Percentiles rank a stretch among this genome's conserved stretches.
These are phyloP conservation scores for Lontra canadensis DNA, from an alignment of 2,113 vertebrate species.

Conservation along the genomic window DNA sequence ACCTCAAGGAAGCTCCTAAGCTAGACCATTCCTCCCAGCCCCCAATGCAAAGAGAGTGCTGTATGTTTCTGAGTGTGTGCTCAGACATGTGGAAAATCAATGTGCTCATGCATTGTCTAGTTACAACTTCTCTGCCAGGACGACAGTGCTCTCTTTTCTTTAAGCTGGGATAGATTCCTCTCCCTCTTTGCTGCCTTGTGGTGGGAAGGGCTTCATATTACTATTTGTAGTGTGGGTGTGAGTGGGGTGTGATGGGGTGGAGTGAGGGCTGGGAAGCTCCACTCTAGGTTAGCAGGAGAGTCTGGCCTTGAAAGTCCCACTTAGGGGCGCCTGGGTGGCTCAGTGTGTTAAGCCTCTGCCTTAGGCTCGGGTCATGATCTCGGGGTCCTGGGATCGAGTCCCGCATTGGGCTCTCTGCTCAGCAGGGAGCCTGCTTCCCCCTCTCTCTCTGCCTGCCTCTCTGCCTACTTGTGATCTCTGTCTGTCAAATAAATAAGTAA, in stretches of 20 bases:
- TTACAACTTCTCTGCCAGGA: background rate
- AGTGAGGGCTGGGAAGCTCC: background rate
- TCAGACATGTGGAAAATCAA: background rate
- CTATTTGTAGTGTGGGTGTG: background rate
- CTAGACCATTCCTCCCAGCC: background rate
- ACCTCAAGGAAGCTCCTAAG: background rate
- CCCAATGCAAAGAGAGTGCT: background rate
- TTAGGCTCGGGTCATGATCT: too few species aligned
- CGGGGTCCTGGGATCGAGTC: too few species aligned
- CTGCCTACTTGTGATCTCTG: too few species aligned
- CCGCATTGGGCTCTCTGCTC: too few species aligned
- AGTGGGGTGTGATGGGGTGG: background rate
- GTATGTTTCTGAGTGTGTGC: too few species aligned
- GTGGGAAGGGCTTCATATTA: background rate
- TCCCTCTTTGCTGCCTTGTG: background rate
- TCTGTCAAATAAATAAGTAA: too few species aligned
- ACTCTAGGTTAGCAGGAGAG: background rate
- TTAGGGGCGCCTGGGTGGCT: background rate
- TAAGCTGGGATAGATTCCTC: background rate
- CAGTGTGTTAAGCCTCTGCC: too few species aligned
- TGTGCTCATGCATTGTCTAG: background rate
- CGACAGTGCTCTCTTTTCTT: background rate
- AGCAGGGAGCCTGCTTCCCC: too few species aligned
- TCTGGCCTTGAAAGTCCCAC: background rate
- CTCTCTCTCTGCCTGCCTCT: too few species aligned